Base-by-base conservation (phyloP, 2,888 invertebrate species). In the Homarus gammarus region DNA sequence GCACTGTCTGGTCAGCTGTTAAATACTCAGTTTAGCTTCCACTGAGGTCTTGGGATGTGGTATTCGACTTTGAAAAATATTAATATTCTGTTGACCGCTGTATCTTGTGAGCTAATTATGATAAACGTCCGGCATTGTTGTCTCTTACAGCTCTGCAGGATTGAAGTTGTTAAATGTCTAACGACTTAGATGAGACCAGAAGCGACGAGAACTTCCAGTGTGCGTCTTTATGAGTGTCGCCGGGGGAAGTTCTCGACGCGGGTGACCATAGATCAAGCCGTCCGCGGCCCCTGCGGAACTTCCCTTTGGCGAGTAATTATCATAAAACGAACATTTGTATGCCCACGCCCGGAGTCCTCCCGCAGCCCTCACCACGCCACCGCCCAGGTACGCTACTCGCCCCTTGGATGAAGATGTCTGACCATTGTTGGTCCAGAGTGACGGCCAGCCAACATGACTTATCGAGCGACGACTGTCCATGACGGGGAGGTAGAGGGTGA, bases 261-360 rank as follows among this genome's bases (percentile, higher is more conserved):
- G 82, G 73, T 68, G 33, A 64, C 85, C 78, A 87, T 87, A 87
- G 38, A 82, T 87, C 87, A 73, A 78, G 81, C 49, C 87, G 82
- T 82, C 73, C 61, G 44, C 73, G 73, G 87, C 81, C 87, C 79
- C 87, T 82, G 61, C 73, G 75, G 87, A 87, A 73, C 82, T 73
- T 87, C 87, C 82, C 87, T 77, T 82, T 81, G 81, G 87, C 81
- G 73, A 82, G 75, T 79, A 75, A 87, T 87, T 87, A 87, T 87
- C 87, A 87, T 87, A 82, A 81, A 87, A 73, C 82, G 64, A 70
- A 61, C 87, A 87, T 87, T 87, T 87, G 87, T 87, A 87, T 87
- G 87, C 81, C 81, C 81, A 82, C 87, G 81, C 87, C 87, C 40
- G 81, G 49, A 73, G 75, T 61, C 56, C 81, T 33, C 81, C 79